A percentile compares a stretch with the other conserved stretches of the same genome.
Evolutionary conservation across 2,888 invertebrate species (phyloP).

Genomic region (Myathropa florea): DNA sequence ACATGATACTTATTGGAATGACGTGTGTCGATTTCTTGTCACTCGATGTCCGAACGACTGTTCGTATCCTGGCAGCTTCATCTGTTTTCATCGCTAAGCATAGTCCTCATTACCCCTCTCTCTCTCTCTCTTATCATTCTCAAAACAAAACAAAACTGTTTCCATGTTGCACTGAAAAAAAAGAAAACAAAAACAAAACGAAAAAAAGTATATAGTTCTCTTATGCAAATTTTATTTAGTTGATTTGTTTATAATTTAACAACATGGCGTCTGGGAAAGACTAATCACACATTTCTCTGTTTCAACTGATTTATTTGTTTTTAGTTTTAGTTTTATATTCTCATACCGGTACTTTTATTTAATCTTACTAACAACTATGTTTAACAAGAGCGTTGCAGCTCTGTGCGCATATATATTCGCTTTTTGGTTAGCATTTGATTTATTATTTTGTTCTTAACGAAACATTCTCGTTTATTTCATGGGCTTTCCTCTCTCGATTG

Average conservation of each 20-base stretch:
- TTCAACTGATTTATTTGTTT: conserved; percentile 50
- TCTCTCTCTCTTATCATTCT: not conserved
- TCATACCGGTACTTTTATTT: conserved; percentile 44
- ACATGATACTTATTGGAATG: no score
- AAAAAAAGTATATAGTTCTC: conserved; percentile 47
- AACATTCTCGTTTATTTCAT: conserved; percentile 7
- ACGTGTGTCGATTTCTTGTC: no score
- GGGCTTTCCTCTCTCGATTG: conserved; percentile 5
- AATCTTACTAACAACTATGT: conserved; percentile 55
- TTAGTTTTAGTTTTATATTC: conserved; percentile 44
- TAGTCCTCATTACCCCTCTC: not conserved
- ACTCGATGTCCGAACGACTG: no score
- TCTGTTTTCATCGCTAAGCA: not conserved
- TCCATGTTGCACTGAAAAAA: conserved; percentile 59
- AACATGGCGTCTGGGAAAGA: conserved; percentile 81
- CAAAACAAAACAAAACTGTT: conserved; percentile 5
- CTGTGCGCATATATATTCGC: conserved; percentile 25
- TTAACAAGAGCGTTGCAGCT: conserved; percentile 18
- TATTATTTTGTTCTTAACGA: conserved; percentile 22
- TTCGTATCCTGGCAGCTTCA: not conserved
- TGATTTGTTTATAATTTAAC: conserved; percentile 71
- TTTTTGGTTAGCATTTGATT: conserved; percentile 53
- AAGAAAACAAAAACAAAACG: conserved; percentile 43
- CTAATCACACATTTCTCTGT: conserved; percentile 79
- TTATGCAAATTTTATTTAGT: conserved; percentile 70